Evolutionary conservation across 2,113 vertebrate species (phyloP).

Genomic region (Stegostoma tigrinum): DNA sequence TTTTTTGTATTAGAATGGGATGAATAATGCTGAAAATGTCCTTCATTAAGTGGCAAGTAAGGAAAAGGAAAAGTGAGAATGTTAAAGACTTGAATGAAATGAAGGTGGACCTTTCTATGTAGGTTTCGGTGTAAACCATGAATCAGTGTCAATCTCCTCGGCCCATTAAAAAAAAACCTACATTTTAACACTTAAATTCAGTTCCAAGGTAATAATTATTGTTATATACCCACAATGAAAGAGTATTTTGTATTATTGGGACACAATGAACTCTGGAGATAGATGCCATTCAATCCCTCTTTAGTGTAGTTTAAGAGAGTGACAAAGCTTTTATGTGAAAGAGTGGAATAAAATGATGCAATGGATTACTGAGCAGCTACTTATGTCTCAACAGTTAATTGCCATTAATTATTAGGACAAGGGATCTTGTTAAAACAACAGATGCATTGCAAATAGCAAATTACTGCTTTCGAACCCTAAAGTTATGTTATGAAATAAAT

Average conservation of each 20-base stretch:
- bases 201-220: background rate
- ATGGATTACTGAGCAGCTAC: background rate
- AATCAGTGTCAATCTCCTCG: background rate
- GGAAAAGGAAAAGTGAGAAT: background rate
- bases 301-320: background rate
- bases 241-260: background rate
- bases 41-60: background rate
- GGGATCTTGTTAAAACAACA: background rate
- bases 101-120: background rate
- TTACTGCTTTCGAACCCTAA: background rate
- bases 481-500: background rate
- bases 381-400: background rate
- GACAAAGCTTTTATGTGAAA: background rate
- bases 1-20: background rate
- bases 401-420: background rate
- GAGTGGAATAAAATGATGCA: no score
- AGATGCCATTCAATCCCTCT: background rate
- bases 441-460: background rate
- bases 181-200: background rate
- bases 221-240: background rate
- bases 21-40: background rate
- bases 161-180: background rate
- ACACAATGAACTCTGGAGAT: background rate
- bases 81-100: background rate
- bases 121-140: background rate